These are phyloP conservation scores for Drosophila yakuba DNA, from an alignment of 1,140 invertebrate genomes.

Conservation along the genomic window DNA sequence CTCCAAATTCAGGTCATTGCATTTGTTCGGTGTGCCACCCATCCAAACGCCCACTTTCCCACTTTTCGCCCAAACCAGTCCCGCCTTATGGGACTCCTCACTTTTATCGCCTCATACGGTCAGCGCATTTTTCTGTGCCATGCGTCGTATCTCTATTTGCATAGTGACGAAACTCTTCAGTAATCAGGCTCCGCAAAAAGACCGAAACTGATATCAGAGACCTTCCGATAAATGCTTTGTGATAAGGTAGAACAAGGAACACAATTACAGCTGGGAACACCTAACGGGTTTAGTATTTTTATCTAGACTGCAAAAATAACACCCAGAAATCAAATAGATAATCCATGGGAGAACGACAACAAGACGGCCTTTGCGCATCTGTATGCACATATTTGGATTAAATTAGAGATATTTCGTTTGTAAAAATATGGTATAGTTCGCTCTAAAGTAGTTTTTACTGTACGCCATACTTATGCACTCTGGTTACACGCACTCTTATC, in stretches of 20 bases:
- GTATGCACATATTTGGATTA: no score
- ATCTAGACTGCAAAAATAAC: conserved; percentile 21
- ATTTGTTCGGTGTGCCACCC: conserved; percentile 55
- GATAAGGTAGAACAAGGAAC: conserved; percentile 41
- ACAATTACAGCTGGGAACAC: conserved; percentile 35
- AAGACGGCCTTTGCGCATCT: no score
- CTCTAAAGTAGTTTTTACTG: background rate
- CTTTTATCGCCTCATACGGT: conserved; percentile 24
- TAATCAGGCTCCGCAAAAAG: conserved; percentile 15
- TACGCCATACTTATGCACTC: conserved; percentile 34
- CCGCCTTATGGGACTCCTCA: conserved; percentile 7
- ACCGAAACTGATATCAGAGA: conserved; percentile 8
- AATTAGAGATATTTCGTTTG: no score
- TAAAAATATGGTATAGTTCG: background rate
- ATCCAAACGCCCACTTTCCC: background rate
- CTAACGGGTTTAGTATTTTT: conserved; percentile 44
- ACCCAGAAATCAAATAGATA: conserved; percentile 60
- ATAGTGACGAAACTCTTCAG: conserved; percentile 39
- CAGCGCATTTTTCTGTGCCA: conserved; percentile 16
- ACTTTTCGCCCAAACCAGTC: conserved; percentile 1
- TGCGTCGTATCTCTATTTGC: conserved; percentile 33
- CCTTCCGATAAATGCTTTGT: conserved; percentile 38
- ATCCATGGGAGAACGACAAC: conserved; percentile 32
- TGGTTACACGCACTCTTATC: conserved; percentile 51
- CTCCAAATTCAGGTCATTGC: conserved; percentile 76